phyloP scores from a whole-genome alignment of 2,113 vertebrate species.

The Isurus oxyrinchus region DNA sequence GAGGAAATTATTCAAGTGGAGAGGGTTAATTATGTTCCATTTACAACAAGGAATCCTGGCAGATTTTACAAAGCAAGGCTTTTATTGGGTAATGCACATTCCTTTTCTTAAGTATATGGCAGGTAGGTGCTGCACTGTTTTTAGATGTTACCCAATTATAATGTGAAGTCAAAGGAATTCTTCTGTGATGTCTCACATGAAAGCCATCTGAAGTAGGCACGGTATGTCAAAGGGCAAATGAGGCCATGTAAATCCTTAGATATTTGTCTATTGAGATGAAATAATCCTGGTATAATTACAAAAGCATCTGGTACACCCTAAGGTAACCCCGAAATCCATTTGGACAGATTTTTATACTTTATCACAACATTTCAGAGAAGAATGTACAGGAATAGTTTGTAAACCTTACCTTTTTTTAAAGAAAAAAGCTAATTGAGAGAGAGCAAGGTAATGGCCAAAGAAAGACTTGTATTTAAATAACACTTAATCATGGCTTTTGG shows the following conservation, averaged over 20 bases:
- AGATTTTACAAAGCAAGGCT: constrained; percentile 5
- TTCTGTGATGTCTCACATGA: background rate
- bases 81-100: background rate
- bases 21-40: constrained; percentile 22
- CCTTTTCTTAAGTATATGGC: background rate
- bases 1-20: background rate
- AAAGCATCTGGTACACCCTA: background rate
- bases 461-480: background rate
- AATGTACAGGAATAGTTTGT: background rate
- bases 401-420: background rate
- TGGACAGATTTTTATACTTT: background rate
- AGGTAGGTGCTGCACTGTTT: background rate
- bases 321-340: background rate
- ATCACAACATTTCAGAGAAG: too few relatives aligned
- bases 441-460: background rate
- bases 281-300: background rate
- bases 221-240: constrained; percentile 25
- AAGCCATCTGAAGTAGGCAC: constrained; percentile 6
- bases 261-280: constrained; percentile 1
- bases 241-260: background rate
- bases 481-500: background rate
- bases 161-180: constrained; percentile 29
- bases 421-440: background rate
- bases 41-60: constrained; percentile 12
- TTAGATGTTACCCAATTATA: constrained; percentile 26